phyloP scores from a whole-genome alignment of 2,888 invertebrate genomes.

The Xylophagus ater region DNA sequence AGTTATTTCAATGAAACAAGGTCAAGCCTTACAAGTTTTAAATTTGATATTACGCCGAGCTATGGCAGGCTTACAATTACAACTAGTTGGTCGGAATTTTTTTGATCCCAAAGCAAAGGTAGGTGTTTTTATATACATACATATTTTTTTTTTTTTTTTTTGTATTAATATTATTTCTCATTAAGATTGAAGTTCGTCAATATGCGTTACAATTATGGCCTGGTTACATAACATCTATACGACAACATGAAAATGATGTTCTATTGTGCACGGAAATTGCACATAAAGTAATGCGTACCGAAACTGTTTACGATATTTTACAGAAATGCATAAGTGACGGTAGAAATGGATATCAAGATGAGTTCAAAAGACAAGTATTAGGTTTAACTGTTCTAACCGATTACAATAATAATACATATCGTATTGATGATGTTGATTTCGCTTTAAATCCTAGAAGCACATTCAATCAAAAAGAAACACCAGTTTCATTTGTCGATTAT shows the following conservation, averaged over 20 bases:
- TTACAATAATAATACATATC: conserved; percentile 55
- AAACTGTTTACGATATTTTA: conserved; percentile 59
- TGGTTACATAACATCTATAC: conserved; percentile 71
- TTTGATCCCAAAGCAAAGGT: conserved; percentile 60
- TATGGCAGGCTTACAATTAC: conserved; percentile 47
- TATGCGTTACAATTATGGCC: conserved; percentile 69
- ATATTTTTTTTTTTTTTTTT: not conserved
- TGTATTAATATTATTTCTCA: not conserved
- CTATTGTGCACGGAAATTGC: conserved; percentile 70
- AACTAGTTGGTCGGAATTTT: conserved; percentile 60
- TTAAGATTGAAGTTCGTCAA: conserved; percentile 47
- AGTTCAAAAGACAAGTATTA: conserved; percentile 44
- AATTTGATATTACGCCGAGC: conserved; percentile 61
- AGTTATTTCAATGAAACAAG: conserved; percentile 53
- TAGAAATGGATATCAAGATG: conserved; percentile 42
- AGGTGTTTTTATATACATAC: conserved; percentile 17
- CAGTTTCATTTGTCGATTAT: conserved; percentile 52
- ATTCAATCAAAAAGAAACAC: conserved; percentile 51
- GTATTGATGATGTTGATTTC: conserved; percentile 65
- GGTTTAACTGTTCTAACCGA: conserved; percentile 55
- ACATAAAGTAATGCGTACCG: conserved; percentile 72
- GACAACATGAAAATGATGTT: conserved; percentile 66
- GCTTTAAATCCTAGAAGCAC: conserved; percentile 46
- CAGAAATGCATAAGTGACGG: conserved; percentile 42
- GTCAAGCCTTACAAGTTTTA: conserved; percentile 62